Evolutionary conservation across 2,113 vertebrate species (phyloP), one percentile per base, ranked within the genome.

Genomic region (Coptodon rendalli): DNA sequence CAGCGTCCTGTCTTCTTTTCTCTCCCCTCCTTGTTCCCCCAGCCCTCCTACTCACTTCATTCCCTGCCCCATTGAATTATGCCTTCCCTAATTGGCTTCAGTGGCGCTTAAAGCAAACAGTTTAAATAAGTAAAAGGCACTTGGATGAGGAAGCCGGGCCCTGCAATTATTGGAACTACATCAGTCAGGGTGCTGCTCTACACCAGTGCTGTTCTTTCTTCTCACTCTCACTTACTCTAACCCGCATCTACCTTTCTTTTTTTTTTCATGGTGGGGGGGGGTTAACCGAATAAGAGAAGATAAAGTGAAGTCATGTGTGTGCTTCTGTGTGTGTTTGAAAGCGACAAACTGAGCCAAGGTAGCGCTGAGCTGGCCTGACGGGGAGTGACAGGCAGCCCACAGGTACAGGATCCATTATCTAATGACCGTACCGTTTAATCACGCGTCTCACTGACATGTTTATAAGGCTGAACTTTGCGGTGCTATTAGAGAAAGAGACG

Each of bases 381-480:
- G 50, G 87, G 82, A 93, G 94, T 97, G 97, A 98, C 97, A 94
- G 95, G 96, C 97, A 96, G 97, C 97, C 97, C 97, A 97, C 97
- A 97, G 97, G 97, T 98, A 97, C 93, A 61, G 81, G 89, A 96
- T 95, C 71, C 94, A 96, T 97, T 97, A 97, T 97, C 97, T 97
- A 97, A 97, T 97, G 97, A 96, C 97, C 94, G 95, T 95, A 96
- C 97, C 96, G 97, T 97, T 98, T 98, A 97, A 99, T 99, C 98
- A 98, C 94, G 80, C 93, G 92, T 92, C 96, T 92, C 87, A 73
- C 96, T 99, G 98, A 99, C 98, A 99, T 97, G 97, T 99, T 99
- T 99, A 99, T 98, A 99, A 97, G 97, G 97, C 97, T 99, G 98
- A 99, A 99, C 98, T 99, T 99, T 99, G 97, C 96, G 94, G 96